Evolutionary conservation across 2,797 vertebrate genomes (phyloP).

Genomic region (Halcyon badia): DNA sequence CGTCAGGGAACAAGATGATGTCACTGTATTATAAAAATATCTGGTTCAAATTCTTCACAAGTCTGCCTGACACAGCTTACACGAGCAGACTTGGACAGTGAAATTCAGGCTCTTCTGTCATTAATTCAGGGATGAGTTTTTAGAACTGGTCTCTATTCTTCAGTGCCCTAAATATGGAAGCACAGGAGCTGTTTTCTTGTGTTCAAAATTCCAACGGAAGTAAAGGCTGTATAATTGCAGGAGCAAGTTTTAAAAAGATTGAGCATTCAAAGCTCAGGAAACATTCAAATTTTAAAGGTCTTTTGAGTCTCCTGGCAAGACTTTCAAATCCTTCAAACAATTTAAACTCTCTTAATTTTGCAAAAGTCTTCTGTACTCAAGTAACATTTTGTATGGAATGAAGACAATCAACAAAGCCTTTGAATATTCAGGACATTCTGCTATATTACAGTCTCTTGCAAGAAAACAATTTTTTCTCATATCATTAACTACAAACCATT

Average conservation of each 20-base stretch:
- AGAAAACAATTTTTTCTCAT: background rate
- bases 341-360: conserved; percentile 32
- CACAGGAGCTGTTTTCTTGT: background rate
- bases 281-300: background rate
- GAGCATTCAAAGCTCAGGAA: background rate
- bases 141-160: background rate
- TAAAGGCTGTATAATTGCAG: background rate
- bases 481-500: conserved; percentile 12
- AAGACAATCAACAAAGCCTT: conserved; percentile 47
- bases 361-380: background rate
- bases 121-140: background rate
- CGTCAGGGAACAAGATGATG: conserved; percentile 50
- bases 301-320: conserved; percentile 9
- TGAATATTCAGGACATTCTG: conserved; percentile 72
- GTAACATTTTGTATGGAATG: conserved; percentile 27
- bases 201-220: background rate
- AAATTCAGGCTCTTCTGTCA: background rate
- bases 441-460: conserved; percentile 7
- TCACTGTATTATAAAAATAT: conserved; percentile 43
- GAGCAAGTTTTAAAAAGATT: background rate
- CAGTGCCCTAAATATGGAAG: background rate
- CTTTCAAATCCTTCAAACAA: conserved; percentile 11
- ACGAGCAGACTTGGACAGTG: background rate
- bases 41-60: background rate
- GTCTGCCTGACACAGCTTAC: conserved; percentile 17